These are phyloP conservation scores for Tenthredo mesomela DNA, from an alignment of 2,888 invertebrate genomes.

Conservation along the genomic window DNA sequence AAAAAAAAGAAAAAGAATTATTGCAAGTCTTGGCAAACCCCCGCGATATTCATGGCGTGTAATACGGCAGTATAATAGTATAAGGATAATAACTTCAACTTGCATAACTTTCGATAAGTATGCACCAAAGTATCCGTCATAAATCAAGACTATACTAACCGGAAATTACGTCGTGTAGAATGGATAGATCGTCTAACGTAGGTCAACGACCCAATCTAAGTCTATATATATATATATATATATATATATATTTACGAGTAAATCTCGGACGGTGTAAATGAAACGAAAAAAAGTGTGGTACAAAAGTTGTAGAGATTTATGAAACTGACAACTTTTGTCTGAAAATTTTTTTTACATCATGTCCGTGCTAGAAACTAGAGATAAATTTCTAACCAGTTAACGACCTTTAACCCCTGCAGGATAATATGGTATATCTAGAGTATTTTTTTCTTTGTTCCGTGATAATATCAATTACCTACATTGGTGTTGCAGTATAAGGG, in stretches of 20 bases:
- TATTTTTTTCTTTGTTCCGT: background rate
- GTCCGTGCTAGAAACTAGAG: background rate
- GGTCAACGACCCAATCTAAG: conserved; percentile 11
- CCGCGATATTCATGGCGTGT: conserved; percentile 2
- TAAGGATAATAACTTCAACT: background rate
- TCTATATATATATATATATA: background rate
- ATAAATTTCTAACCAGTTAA: background rate
- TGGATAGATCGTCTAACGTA: conserved; percentile 30
- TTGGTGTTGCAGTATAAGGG: background rate
- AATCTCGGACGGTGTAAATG: background rate
- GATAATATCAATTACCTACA: conserved; percentile 18
- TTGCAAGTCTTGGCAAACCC: conserved; percentile 1
- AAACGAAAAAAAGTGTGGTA: background rate
- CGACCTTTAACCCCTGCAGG: background rate
- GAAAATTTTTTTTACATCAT: background rate
- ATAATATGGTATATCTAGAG: background rate
- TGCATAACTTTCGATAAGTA: conserved; percentile 14
- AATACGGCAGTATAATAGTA: background rate
- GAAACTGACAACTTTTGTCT: background rate
- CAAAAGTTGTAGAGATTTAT: background rate
- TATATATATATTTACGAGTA: background rate
- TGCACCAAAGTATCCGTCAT: background rate
- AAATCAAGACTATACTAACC: conserved; percentile 33
- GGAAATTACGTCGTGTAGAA: conserved; percentile 25
- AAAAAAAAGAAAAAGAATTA: too few relatives aligned